Percentiles rank a stretch among this genome's conserved stretches.
Conservation (phyloP, 2,888 invertebrate genomes). For the Acholoe squamosa region DNA sequence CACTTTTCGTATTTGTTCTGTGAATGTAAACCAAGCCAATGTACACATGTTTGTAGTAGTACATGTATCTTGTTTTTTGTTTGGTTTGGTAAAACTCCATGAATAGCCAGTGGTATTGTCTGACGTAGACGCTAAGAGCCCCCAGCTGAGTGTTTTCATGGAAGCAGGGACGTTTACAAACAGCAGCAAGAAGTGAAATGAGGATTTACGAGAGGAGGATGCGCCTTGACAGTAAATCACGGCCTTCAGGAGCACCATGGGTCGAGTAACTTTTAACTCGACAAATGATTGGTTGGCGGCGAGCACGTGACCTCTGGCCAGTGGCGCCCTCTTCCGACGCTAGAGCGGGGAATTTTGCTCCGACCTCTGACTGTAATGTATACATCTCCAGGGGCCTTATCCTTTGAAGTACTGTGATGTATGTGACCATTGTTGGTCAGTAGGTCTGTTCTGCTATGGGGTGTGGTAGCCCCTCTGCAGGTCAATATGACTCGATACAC, state of each 20-base stretch:
- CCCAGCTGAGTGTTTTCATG: no score
- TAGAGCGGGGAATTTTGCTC: constrained; percentile 11
- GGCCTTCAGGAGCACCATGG: background rate
- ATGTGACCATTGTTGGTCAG: constrained; percentile 52
- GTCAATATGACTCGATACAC: background rate
- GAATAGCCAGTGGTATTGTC: no score
- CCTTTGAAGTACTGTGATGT: constrained; percentile 46
- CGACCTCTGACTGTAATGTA: constrained; percentile 46
- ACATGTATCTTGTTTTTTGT: no score
- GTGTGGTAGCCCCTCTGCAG: background rate
- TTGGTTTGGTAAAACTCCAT: no score
- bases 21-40: no score
- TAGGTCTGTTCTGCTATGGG: background rate
- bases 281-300: constrained; percentile 49
- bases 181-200: background rate
- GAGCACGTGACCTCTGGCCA: constrained; percentile 37
- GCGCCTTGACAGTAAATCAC: background rate
- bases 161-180: no score
- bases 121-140: no score
- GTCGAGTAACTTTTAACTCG: constrained; percentile 37
- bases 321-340: constrained; percentile 17
- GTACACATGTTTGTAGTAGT: no score
- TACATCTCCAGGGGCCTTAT: background rate
- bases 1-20: no score
- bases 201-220: constrained; percentile 23